A percentile compares a stretch with the other conserved stretches of the same genome.
Evolutionary conservation across 2,797 vertebrate species (phyloP).

Genomic region (Pangasius sanitwongsei): DNA sequence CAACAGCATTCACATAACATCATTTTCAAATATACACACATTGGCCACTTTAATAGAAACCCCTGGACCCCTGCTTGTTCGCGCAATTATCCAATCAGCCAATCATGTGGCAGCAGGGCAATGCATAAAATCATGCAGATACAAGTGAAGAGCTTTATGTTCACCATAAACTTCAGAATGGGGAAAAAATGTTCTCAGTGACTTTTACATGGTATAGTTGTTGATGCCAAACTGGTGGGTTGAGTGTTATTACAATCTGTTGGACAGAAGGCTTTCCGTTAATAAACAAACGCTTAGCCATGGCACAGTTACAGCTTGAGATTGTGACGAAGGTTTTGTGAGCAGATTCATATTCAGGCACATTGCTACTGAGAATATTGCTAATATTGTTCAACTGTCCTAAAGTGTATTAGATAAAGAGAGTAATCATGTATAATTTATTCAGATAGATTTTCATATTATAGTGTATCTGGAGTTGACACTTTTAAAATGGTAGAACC

Average conservation of each 20-base stretch:
- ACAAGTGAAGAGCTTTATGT: neutral
- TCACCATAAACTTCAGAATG: neutral
- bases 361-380: neutral
- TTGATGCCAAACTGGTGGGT: neutral
- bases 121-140: neutral
- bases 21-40: neutral
- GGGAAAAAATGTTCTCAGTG: neutral
- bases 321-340: neutral
- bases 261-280: neutral
- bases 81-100: neutral
- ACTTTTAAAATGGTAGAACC: neutral
- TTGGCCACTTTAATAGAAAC: neutral
- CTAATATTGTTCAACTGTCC: neutral
- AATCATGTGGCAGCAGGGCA: neutral
- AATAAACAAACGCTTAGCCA: neutral
- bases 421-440: neutral
- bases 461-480: neutral
- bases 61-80: neutral
- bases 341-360: neutral
- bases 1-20: neutral
- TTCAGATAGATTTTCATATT: neutral
- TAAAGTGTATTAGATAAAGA: neutral
- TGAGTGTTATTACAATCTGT: neutral
- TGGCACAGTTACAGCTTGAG: neutral
- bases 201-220: neutral